phyloP scores from a whole-genome alignment of 2,797 vertebrate species.

The Syngnathus acus region DNA sequence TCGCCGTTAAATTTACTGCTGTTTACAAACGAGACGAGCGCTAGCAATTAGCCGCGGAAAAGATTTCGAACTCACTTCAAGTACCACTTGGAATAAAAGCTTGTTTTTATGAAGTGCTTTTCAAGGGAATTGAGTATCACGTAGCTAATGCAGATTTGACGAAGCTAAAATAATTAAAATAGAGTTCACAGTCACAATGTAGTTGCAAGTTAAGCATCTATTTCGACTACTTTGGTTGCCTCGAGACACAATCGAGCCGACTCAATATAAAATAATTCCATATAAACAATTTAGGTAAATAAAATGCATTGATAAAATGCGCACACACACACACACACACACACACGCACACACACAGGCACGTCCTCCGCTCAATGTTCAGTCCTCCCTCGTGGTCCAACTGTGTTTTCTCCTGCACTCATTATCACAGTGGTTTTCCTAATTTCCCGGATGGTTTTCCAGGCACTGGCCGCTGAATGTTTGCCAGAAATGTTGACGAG shows the following conservation, averaged over 20 bases:
- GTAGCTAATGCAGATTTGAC: background rate
- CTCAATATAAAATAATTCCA: no score
- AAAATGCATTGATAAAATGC: no score
- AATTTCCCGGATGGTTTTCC: slow-evolving; percentile 37
- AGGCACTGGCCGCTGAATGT: slow-evolving; percentile 23
- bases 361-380: slow-evolving; percentile 1
- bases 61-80: background rate
- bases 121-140: background rate
- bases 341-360: no score
- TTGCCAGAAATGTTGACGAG: slow-evolving; percentile 14
- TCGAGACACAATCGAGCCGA: no score
- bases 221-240: no score
- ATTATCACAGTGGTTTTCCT: slow-evolving; percentile 38
- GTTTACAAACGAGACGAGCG: background rate
- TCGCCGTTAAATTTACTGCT: background rate
- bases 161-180: background rate
- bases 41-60: background rate
- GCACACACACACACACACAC: background rate
- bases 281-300: no score
- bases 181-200: no score
- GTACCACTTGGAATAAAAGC: background rate
- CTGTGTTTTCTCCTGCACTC: slow-evolving; percentile 16
- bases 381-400: background rate
- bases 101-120: background rate
- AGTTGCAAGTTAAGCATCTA: background rate